Conservation (phyloP, 2,797 vertebrate species). For the Staurois parvus region DNA sequence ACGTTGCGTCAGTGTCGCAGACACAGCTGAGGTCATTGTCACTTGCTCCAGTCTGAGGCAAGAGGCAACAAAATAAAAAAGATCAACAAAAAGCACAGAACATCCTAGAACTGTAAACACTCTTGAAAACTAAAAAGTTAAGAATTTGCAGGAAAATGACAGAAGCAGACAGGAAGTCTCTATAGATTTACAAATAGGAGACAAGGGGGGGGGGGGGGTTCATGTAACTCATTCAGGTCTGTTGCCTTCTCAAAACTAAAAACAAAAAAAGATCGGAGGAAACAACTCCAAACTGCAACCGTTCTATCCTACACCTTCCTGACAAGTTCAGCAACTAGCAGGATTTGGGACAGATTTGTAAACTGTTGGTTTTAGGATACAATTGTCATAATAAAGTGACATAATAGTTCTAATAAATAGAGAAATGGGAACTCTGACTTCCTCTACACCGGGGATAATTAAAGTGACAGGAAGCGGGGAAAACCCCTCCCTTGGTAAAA, state of each 20-base stretch:
- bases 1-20: constrained; percentile 32
- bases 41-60: background rate
- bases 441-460: too few species aligned
- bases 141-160: background rate
- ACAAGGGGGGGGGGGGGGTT: too few species aligned
- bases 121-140: background rate
- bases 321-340: too few species aligned
- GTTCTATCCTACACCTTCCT: too few species aligned
- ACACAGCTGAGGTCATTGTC: constrained; percentile 24
- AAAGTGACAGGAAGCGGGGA: too few species aligned
- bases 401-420: too few species aligned
- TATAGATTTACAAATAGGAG: too few species aligned
- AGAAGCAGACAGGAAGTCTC: background rate
- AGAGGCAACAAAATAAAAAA: background rate
- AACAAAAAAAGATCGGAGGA: background rate
- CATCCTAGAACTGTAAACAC: background rate
- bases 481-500: too few species aligned
- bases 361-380: too few species aligned
- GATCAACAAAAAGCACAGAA: background rate
- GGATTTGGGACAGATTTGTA: too few species aligned
- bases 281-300: background rate
- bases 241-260: background rate
- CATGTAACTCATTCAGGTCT: background rate
- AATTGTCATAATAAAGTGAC: too few species aligned
- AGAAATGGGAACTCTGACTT: too few species aligned